Conservation (phyloP, 2,797 vertebrate species). For the Anolis apletophallus region DNA sequence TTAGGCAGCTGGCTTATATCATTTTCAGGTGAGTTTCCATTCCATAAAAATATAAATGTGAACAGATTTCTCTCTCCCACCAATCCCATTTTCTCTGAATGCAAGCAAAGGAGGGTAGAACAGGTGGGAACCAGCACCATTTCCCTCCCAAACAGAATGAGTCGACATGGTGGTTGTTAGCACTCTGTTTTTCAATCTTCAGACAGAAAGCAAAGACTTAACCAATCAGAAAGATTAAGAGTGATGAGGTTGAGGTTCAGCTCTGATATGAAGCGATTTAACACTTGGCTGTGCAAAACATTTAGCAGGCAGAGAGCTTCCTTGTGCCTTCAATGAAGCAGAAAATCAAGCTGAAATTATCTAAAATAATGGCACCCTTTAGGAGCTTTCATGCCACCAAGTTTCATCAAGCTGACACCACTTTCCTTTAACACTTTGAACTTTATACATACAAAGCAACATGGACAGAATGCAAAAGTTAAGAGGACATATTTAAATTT, state of each 20-base stretch:
- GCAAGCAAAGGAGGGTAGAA: not conserved
- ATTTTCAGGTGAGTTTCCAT: not conserved
- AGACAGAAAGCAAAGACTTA: constrained; percentile 71
- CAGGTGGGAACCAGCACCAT: not conserved
- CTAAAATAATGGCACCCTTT: constrained; percentile 81
- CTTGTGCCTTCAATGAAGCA: constrained; percentile 84
- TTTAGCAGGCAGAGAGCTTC: constrained; percentile 63
- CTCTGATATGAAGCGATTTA: constrained; percentile 69
- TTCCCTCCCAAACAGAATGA: not conserved
- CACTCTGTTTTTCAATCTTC: constrained; percentile 61
- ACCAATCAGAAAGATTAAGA: constrained; percentile 70
- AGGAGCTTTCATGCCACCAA: constrained; percentile 81
- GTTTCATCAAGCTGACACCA: not conserved
- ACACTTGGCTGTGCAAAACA: constrained; percentile 70
- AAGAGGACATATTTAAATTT: fast-evolving
- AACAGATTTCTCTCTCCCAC: not conserved
- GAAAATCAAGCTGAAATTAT: constrained; percentile 88
- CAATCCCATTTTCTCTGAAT: not conserved
- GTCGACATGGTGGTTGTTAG: constrained; percentile 52
- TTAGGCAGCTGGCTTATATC: not conserved
- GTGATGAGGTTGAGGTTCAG: constrained; percentile 60
- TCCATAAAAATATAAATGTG: not conserved
- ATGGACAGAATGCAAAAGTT: not conserved
- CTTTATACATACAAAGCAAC: not conserved
- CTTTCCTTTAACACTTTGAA: constrained; percentile 1